phyloP scores from a whole-genome alignment of 2,888 invertebrate species.

The Epinotia nisella region DNA sequence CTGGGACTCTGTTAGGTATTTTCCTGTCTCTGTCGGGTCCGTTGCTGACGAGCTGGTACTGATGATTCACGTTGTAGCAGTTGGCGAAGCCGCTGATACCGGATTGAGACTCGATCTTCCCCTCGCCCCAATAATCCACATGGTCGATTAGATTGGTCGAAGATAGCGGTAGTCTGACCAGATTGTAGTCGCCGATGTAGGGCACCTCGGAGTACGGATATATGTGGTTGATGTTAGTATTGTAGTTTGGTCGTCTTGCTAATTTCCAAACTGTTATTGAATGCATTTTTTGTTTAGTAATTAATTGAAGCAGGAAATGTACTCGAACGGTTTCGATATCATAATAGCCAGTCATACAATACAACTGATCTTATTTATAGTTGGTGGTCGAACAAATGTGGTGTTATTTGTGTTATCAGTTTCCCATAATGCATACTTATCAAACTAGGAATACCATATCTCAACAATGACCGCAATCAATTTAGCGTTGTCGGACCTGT shows the following conservation, averaged over 20 bases:
- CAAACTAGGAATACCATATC: constrained; percentile 9
- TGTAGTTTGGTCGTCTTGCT: constrained; percentile 51
- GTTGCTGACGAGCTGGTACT: constrained; percentile 58
- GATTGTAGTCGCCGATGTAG: constrained; percentile 58
- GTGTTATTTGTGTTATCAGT: constrained; percentile 18
- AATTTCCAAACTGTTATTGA: constrained; percentile 38
- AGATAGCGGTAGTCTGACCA: constrained; percentile 55
- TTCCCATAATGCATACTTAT: constrained; percentile 9
- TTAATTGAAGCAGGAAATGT: background rate
- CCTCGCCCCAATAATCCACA: constrained; percentile 67
- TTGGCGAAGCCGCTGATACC: constrained; percentile 56
- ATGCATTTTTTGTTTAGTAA: constrained; percentile 1
- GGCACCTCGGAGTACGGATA: constrained; percentile 65
- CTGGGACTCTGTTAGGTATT: constrained; percentile 64
- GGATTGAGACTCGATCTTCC: constrained; percentile 49
- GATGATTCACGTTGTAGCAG: constrained; percentile 62
- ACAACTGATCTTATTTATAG: constrained; percentile 15
- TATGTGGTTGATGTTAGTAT: constrained; percentile 52
- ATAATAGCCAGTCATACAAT: background rate
- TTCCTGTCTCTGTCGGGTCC: constrained; percentile 56
- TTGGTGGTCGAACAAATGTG: background rate
- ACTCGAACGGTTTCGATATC: background rate
- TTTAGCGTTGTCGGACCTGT: background rate
- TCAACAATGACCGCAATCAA: background rate
- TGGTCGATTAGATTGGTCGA: constrained; percentile 51